Conservation (phyloP, 1,140 invertebrate species). For the Nasonia vitripennis region DNA sequence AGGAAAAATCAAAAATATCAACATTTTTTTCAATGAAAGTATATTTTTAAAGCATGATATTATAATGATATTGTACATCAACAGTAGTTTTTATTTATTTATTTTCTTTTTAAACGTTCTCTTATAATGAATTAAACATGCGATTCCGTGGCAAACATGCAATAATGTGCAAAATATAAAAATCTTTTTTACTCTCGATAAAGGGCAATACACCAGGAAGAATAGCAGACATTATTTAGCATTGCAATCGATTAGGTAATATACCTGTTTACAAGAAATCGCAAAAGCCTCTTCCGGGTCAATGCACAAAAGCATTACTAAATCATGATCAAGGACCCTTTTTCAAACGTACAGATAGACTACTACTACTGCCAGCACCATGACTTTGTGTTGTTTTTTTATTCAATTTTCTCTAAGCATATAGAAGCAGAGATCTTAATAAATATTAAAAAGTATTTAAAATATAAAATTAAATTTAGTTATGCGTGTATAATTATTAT, state of each 20-base stretch:
- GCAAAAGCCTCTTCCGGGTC: not conserved
- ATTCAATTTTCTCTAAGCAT: not conserved
- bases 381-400: not conserved
- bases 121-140: no score
- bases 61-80: no score
- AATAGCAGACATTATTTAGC: not conserved
- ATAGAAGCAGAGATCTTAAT: no score
- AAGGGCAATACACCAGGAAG: constrained; percentile 11
- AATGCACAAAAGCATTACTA: constrained; percentile 20
- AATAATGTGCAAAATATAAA: no score
- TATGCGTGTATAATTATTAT: no score
- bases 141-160: no score
- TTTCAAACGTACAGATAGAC: not conserved
- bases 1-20: no score
- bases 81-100: no score
- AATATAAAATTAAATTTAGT: no score
- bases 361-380: not conserved
- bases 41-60: no score
- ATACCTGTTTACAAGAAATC: not conserved
- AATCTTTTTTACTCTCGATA: not conserved
- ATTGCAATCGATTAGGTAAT: constrained; percentile 28
- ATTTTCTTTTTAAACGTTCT: not conserved
- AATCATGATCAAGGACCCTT: constrained; percentile 31
- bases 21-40: not conserved
- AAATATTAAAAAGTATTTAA: no score